Evolutionary conservation across 2,797 vertebrate species (phyloP).

Genomic region (Simalia tracyae): DNA sequence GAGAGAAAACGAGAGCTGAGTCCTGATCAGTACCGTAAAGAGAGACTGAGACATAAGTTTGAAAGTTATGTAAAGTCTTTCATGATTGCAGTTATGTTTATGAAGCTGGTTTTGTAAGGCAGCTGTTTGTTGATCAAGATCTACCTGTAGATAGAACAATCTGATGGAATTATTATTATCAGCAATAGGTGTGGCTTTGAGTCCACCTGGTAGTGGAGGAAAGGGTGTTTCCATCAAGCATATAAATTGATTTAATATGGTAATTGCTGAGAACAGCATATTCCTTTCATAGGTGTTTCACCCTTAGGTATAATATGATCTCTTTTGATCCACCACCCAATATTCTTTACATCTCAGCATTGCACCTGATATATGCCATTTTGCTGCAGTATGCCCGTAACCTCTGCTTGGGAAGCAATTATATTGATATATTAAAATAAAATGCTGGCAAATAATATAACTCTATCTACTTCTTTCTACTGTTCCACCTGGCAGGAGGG

Average conservation of each 20-base stretch:
- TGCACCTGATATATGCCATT: neutral
- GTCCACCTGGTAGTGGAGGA: neutral
- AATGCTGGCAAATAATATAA: neutral
- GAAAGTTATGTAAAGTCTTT: neutral
- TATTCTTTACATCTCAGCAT: neutral
- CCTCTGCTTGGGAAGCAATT: neutral
- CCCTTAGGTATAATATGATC: neutral
- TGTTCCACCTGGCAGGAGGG: no score
- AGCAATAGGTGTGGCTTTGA: neutral
- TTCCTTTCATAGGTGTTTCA: neutral
- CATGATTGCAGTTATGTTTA: neutral
- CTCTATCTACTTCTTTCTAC: neutral
- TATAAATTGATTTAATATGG: neutral
- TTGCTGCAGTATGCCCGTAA: neutral
- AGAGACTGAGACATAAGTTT: neutral
- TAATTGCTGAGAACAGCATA: neutral
- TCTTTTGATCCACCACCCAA: neutral
- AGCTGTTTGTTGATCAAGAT: slow-evolving; percentile 2
- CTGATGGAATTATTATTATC: neutral
- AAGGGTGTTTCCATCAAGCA: neutral
- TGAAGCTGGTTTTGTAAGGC: neutral
- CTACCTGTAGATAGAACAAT: neutral
- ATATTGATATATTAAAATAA: neutral
- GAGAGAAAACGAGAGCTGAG: neutral
- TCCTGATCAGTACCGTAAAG: neutral